Evolutionary conservation across 2,888 invertebrate genomes (phyloP).

Genomic region (Agonopterix subpropinquella): DNA sequence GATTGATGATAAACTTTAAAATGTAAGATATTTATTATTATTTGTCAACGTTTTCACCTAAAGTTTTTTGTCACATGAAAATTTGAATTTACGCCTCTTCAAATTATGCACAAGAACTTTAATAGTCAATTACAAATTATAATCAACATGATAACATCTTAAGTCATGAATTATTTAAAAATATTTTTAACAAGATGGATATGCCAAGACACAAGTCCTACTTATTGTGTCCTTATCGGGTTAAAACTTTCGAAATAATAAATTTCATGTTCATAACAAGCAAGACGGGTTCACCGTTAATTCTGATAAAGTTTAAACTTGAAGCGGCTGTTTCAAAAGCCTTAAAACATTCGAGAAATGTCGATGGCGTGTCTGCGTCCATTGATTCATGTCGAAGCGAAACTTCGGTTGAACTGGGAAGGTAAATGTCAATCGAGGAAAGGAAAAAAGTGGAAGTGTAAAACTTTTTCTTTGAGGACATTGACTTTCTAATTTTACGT

Average conservation of each 20-base stretch:
- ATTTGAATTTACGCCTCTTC: too few relatives aligned
- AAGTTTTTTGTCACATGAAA: too few relatives aligned
- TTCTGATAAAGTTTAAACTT: slow-evolving; percentile 42
- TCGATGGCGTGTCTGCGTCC: slow-evolving; percentile 31
- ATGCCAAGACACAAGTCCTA: slow-evolving; percentile 15
- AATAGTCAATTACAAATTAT: neutral
- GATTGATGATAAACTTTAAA: too few relatives aligned
- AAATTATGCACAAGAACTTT: too few relatives aligned
- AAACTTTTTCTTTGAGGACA: neutral
- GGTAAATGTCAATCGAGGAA: neutral
- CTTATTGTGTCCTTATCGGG: slow-evolving; percentile 38
- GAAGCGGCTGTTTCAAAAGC: slow-evolving; percentile 47
- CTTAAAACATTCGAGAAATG: slow-evolving; percentile 42
- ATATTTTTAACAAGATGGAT: too few relatives aligned
- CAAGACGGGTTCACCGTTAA: slow-evolving; percentile 49
- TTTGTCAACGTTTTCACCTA: too few relatives aligned
- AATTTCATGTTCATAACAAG: slow-evolving; percentile 39
- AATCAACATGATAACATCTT: slow-evolving; percentile 3
- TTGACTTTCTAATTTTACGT: too few relatives aligned
- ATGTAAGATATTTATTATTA: too few relatives aligned
- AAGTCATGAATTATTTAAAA: neutral
- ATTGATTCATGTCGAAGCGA: slow-evolving; percentile 12
- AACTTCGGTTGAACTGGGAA: neutral
- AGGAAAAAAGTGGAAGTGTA: neutral
- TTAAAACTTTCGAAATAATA: slow-evolving; percentile 48